Conservation (phyloP, 2,797 vertebrate species). For the Syngnathus acus region DNA sequence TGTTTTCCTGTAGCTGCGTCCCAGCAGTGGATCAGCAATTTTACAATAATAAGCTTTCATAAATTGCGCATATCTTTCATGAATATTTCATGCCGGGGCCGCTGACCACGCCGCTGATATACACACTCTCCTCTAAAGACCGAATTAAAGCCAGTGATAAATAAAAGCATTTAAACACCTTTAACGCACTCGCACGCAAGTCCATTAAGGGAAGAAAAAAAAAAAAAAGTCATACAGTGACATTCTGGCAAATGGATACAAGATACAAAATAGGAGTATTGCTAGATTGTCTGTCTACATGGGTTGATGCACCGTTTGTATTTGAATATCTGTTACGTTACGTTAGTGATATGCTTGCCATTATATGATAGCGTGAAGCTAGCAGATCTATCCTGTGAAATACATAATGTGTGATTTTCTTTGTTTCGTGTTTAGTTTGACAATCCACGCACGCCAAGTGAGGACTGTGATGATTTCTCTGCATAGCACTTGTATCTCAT, state of each 20-base stretch:
- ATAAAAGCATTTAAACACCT: constrained; percentile 42
- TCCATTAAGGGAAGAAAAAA: neutral
- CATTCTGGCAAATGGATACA: neutral
- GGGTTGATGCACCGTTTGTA: neutral
- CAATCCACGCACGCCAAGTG: too few species aligned
- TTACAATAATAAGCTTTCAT: constrained; percentile 65
- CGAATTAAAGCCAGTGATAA: constrained; percentile 37
- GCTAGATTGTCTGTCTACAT: neutral
- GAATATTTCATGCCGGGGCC: constrained; percentile 56
- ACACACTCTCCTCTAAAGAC: constrained; percentile 24
- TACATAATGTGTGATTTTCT: neutral
- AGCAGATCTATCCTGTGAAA: neutral
- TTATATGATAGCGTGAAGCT: neutral
- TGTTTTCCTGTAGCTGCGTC: constrained; percentile 43
- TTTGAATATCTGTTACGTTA: neutral
- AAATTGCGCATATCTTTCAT: constrained; percentile 56
- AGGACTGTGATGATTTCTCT: too few species aligned
- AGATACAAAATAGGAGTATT: neutral
- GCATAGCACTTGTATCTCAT: too few species aligned
- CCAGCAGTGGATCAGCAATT: constrained; percentile 56
- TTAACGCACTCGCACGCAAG: neutral
- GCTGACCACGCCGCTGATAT: constrained; percentile 55
- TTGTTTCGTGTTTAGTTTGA: too few species aligned
- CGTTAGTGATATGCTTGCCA: neutral
- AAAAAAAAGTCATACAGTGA: neutral